Conservation (phyloP, 2,797 vertebrate species). For the Chrysocyon brachyurus region DNA sequence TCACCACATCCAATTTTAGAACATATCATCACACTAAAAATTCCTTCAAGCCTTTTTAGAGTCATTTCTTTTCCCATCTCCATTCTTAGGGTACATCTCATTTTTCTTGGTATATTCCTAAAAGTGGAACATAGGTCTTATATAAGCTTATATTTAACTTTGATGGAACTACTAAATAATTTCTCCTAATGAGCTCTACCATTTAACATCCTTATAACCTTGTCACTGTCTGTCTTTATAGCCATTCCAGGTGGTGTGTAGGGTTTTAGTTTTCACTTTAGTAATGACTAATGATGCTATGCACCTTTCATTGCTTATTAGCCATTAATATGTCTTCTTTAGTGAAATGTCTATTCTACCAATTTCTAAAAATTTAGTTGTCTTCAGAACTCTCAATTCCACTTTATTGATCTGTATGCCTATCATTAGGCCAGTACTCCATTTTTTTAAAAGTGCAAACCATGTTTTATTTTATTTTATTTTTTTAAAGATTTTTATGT, state of each 20-base stretch:
- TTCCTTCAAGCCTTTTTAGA: background rate
- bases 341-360: background rate
- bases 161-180: background rate
- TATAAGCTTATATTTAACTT: background rate
- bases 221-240: background rate
- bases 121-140: background rate
- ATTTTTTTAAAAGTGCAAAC: background rate
- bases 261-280: conserved; percentile 2
- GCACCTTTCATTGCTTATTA: background rate
- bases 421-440: background rate
- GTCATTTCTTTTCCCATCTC: background rate
- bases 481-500: no score
- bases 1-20: background rate
- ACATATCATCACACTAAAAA: background rate
- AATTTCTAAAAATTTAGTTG: background rate
- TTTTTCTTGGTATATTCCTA: background rate
- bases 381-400: background rate
- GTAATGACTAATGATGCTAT: background rate
- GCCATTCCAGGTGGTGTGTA: background rate
- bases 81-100: background rate
- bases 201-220: background rate
- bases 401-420: background rate
- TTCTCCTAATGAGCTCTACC: background rate
- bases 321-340: background rate
- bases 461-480: background rate